Base-by-base conservation (phyloP, 2,888 invertebrate genomes). In the Sabatieria punctata region DNA sequence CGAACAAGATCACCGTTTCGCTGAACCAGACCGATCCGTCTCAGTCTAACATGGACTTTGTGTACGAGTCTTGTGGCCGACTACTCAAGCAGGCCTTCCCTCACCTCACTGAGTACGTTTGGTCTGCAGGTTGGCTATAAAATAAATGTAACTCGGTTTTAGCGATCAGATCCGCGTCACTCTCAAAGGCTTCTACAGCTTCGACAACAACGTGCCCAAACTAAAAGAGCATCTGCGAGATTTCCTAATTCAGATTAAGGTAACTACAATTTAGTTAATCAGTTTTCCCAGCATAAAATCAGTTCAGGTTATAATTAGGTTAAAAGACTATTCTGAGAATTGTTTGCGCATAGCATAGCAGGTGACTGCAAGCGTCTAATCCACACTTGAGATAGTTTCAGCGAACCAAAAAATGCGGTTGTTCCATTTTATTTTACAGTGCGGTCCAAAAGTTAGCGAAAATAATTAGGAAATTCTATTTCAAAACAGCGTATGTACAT, bases 151-250 rank as follows among this genome's bases (percentile, higher is more conserved):
- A 23, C 27, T 1, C 4, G 13, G 8, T 63, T 67, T 41, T 61
- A 73, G 73, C 46, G 65, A 69, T 71, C 95, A 97, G 60, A 88
- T 97, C 57, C 91, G 91, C 72, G 84, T 93, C 55, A 89, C 86
- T 57, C 88, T 97, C 47, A 86, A 93, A 68, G 97, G 97, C 52
- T 78, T 99, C 70, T 93, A 95, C 69, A 88, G 91, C 73, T 78
- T 95, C 68, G 79, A 99, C 72, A 88, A 89, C 71, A 86, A 95
- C 72, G 83, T 93, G 62, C 78, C 82, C 55, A 86, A 82, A 52
- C 95, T 99, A 74, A 95, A 95, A 71, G 95, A 99, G 71, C 97
- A 99, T 73, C 76, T 97, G 55, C 77, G 95, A 75, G 97, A 97
- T 73, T 97, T 99, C 74, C 78, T 97, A 61, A 93, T 97, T 58